A percentile compares a stretch with the other conserved stretches of the same genome.
Conservation (phyloP, 2,113 vertebrate species). For the Rhea americana region DNA sequence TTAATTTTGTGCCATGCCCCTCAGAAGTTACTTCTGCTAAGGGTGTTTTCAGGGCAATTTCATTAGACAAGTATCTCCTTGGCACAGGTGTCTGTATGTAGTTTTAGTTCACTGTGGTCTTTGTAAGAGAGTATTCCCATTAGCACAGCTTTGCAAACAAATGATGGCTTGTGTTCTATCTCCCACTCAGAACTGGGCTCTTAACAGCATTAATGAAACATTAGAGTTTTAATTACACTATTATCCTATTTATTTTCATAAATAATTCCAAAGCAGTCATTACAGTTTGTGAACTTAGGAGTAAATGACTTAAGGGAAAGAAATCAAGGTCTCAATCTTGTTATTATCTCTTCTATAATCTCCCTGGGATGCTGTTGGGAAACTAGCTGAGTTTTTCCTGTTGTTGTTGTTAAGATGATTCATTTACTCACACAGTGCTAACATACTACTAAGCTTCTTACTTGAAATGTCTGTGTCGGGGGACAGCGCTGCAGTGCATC, state of each 20-base stretch:
- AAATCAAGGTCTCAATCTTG: slow-evolving; percentile 47
- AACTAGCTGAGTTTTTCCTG: background rate
- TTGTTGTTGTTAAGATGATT: slow-evolving; percentile 23
- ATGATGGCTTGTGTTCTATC: background rate
- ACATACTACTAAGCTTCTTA: background rate
- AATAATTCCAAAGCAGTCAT: slow-evolving; percentile 73
- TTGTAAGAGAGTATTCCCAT: background rate
- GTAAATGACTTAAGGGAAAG: slow-evolving; percentile 65
- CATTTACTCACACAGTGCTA: background rate
- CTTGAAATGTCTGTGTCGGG: background rate
- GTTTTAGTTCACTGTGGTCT: background rate
- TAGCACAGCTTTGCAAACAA: background rate
- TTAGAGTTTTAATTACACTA: slow-evolving; percentile 69
- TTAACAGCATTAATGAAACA: slow-evolving; percentile 67
- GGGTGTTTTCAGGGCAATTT: background rate
- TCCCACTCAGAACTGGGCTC: slow-evolving; percentile 14
- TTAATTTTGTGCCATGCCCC: background rate
- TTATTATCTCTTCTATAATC: slow-evolving; percentile 49
- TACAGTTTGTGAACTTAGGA: slow-evolving; percentile 66
- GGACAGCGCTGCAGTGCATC: background rate
- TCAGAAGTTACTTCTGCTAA: background rate
- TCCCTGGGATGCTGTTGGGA: slow-evolving; percentile 48
- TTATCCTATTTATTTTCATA: slow-evolving; percentile 76
- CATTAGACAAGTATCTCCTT: background rate
- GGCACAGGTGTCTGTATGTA: background rate